phyloP scores from a whole-genome alignment of 2,113 vertebrate genomes.

The Copsychus sechellarum region DNA sequence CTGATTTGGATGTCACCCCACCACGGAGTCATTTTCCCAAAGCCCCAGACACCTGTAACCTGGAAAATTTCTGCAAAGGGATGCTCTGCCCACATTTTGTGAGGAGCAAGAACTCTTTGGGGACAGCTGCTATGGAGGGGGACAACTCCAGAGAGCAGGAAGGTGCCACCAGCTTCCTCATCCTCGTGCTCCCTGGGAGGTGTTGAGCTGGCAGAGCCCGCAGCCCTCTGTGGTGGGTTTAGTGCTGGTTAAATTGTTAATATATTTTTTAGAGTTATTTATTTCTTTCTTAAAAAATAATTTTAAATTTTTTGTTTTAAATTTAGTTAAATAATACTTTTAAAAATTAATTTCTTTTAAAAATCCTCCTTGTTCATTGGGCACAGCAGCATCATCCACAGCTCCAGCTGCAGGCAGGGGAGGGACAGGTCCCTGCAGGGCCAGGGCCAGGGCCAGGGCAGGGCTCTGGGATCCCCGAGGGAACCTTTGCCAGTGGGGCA shows the following conservation, averaged over 20 bases:
- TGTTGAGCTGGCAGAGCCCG: background rate
- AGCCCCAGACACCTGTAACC: background rate
- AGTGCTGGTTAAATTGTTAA: no score
- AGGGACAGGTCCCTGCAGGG: background rate
- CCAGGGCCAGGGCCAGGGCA: background rate
- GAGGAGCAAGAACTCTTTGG: background rate
- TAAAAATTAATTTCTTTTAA: no score
- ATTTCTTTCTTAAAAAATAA: no score
- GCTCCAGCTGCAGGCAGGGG: fast-evolving
- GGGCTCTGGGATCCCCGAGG: fast-evolving
- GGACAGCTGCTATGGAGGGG: background rate
- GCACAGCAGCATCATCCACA: background rate
- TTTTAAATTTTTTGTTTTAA: no score
- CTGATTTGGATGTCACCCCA: background rate
- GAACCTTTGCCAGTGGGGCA: background rate
- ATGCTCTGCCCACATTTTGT: background rate
- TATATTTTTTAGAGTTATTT: no score
- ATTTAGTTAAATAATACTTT: no score
- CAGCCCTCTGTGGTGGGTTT: no score
- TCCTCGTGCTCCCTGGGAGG: background rate
- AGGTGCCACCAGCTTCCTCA: background rate
- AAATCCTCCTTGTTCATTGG: fast-evolving
- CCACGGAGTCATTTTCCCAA: background rate
- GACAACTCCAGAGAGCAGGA: fast-evolving
- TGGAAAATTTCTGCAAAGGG: background rate